phyloP scores from a whole-genome alignment of 2,113 vertebrate genomes.

The Hypocryptadius cinnamomeus region DNA sequence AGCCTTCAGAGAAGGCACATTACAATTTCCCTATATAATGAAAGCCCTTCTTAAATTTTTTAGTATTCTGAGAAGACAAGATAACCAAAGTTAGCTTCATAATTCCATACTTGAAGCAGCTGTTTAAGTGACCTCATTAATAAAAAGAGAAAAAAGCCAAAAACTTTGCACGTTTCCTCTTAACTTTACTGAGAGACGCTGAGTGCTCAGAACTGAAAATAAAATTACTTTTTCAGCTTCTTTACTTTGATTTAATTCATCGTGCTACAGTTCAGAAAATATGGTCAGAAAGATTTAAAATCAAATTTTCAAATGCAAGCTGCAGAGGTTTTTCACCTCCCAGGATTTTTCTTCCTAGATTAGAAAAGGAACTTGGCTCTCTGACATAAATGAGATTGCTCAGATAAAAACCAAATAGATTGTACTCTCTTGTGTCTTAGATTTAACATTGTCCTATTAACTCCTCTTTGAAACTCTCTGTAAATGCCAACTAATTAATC shows the following conservation, averaged over 20 bases:
- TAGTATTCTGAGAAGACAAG: not conserved
- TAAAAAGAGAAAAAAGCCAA: not conserved
- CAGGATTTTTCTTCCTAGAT: not conserved
- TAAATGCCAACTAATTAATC: not conserved
- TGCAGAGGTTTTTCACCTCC: constrained; percentile 4
- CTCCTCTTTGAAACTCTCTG: not conserved
- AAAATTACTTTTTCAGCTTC: not conserved
- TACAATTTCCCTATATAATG: not conserved
- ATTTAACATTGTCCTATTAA: not conserved
- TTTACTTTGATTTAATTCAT: constrained; percentile 9
- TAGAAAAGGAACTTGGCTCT: not conserved
- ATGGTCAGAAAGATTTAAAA: not conserved
- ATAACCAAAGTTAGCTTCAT: not conserved
- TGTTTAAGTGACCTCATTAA: not conserved
- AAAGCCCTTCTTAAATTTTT: not conserved
- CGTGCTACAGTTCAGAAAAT: not conserved
- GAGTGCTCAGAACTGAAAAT: constrained; percentile 12
- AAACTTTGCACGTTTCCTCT: not conserved
- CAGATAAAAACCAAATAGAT: not conserved
- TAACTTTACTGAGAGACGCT: not conserved
- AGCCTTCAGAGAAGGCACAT: constrained; percentile 6
- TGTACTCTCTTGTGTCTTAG: not conserved
- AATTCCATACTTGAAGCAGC: not conserved
- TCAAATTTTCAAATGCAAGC: constrained; percentile 3
- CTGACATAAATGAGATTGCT: not conserved